These are phyloP conservation scores for Dipodomys spectabilis DNA, from an alignment of 2,113 vertebrate genomes.

Conservation along the genomic window DNA sequence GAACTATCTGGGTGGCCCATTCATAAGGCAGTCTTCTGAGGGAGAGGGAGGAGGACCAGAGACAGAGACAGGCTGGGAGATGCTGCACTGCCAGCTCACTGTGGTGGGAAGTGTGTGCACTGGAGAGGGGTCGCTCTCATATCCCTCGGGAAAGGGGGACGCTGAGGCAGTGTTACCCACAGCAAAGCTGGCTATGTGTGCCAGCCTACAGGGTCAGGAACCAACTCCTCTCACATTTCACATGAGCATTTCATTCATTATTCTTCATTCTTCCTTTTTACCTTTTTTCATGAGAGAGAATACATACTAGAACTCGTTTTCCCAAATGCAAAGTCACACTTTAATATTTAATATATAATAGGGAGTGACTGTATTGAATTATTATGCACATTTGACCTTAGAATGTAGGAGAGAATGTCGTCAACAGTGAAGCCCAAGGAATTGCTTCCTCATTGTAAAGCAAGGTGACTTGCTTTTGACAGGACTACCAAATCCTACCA, in stretches of 20 bases:
- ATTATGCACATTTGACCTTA: background rate
- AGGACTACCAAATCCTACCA: background rate
- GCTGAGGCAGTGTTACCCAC: background rate
- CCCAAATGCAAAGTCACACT: background rate
- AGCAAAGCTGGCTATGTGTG: too few relatives aligned
- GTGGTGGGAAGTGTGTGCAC: too few relatives aligned
- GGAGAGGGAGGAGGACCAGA: background rate
- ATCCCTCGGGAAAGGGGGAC: rapidly evolving
- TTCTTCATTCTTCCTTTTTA: background rate
- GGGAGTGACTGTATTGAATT: background rate
- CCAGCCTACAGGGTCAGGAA: background rate
- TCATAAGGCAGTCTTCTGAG: too few relatives aligned
- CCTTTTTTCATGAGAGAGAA: background rate
- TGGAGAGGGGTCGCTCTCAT: background rate
- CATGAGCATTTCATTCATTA: too few relatives aligned
- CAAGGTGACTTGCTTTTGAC: background rate
- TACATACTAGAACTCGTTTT: background rate
- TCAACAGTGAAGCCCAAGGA: background rate
- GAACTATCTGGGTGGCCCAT: background rate
- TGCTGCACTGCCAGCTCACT: background rate
- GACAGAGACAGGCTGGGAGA: background rate
- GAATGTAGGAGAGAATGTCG: background rate
- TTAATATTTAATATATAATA: background rate
- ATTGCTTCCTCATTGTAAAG: background rate
- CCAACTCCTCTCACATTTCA: background rate